Base-by-base conservation (phyloP, 2,888 invertebrate genomes). In the Drosophila incognita region DNA sequence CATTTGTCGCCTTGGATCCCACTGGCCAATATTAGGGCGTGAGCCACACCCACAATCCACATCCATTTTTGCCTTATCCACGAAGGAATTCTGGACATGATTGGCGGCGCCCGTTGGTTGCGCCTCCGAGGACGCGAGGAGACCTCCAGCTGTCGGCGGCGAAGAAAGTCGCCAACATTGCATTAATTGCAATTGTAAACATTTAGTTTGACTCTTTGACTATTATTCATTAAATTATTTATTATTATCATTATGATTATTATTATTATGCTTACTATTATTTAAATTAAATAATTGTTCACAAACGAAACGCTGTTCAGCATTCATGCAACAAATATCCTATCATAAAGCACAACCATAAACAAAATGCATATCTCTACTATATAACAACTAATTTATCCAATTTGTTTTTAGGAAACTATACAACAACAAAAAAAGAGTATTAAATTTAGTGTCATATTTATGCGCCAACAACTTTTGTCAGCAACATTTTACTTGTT, bases 381-480 rank as follows among this genome's bases (percentile, higher is more conserved):
- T 69, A 67, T 69, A 67, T 71, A 78, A 61, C 61, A 69, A 53
- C 54, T 65, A 59, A 76, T 73, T 74, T 73, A 71, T 80, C 69
- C 35, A 70, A 57, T 64, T 69, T 64, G 62, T 70, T 67, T 67
- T 58, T 64, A 35, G 21, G 35, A 38, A 68, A 82, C 64, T 74
- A 77, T 73, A 76, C 74, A 73, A 87, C 27, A 29, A 46, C 21
- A 46, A 46, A 21, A 46, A 46, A 86, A 86, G 91, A 91, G 91
- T 92, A 92, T 91, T 91, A 92, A 90, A 87, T 92, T 91, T 91
- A 92, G 92, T 92, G 92, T 92, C 92, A 92, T 92, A 92, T 91
- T 91, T 85, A 74, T 69, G 68, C 49, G 76, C 59, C 72, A 76
- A 76, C 40, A 58, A 42, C 42, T 51, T 63, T 68, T 73, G 48